Base-by-base conservation (phyloP, 2,113 vertebrate species). In the Cyprinodon brontotheroides region DNA sequence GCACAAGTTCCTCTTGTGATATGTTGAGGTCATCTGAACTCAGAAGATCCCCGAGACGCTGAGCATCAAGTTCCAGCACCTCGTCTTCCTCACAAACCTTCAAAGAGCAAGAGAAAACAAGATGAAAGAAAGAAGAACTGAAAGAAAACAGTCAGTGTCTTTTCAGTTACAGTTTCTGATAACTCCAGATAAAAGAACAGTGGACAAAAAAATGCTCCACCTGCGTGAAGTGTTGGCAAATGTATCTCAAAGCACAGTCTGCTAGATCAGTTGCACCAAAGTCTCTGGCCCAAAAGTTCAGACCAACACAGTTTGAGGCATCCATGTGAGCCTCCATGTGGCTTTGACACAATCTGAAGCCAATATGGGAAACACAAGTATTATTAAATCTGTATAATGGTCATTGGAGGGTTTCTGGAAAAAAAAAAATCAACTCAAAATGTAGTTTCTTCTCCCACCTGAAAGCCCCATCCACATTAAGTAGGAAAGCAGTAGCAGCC, bases 301-400 rank as follows among this genome's bases (percentile, higher is more conserved):
- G 91, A 29, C 97, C 97, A 3, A 98, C 77, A 40, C 96, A 97
- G 87, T 98, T 98, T 75, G 96, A 96, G 45, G 94, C 87, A 38
- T 98, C 97, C 95, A 97, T 97, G 6, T 95, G 89, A 66, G 94
- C 93, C 91, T 94, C 94, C 96, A 98, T 97, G 82, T 96, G 96
- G 36, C 82, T 94, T 78, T 97, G 94, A 72, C 97, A 98, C 75
- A 89, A 77, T 70, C 89, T 90, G 50, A 48, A 68, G 4, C 45
- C 9, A 8, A 39, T n/a, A 13, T 74, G 12, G 14, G 22, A 2
- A 2, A 47, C 29, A 10, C 13, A 38, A 62, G 38, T 6, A 36
- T 15, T 14, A 15, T 40, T 66, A 47, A n/a, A 22, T 66, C 41
- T 36, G 12, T 43, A n/a, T 14, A 65, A 17, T 50, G 20, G 14